These are phyloP conservation scores for Neelides sp. DNA, from an alignment of 1,140 invertebrate genomes.

Conservation along the genomic window DNA sequence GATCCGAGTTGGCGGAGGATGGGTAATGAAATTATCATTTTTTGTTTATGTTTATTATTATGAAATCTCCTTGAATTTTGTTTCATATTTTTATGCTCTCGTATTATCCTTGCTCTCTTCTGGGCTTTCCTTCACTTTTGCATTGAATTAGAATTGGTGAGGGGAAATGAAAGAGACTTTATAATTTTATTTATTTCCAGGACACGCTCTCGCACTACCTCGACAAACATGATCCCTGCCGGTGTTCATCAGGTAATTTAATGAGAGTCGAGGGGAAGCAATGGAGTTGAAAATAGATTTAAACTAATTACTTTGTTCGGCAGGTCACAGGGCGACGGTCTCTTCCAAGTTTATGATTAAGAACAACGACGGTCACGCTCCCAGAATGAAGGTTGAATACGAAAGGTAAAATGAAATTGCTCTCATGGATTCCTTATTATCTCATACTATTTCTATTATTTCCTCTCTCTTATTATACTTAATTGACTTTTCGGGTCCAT, in stretches of 20 bases:
- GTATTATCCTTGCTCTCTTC: too few species aligned
- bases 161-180: too few species aligned
- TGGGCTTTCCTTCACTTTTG: too few species aligned
- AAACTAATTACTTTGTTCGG: conserved; percentile 14
- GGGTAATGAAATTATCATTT: conserved; percentile 38
- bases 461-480: too few species aligned
- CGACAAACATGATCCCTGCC: conserved; percentile 91
- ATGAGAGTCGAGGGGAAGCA: neutral
- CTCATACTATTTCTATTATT: too few species aligned
- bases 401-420: conserved; percentile 47
- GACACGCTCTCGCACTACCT: conserved; percentile 90
- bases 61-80: conserved; percentile 3
- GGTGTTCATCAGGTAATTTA: conserved; percentile 54
- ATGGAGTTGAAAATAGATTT: neutral
- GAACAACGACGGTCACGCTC: conserved; percentile 40
- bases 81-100: too few species aligned
- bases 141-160: too few species aligned
- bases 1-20: conserved; percentile 92
- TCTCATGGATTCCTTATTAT: too few species aligned
- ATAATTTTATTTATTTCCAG: too few species aligned
- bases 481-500: too few species aligned
- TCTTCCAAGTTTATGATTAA: conserved; percentile 44
- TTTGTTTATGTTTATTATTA: neutral
- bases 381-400: conserved; percentile 55
- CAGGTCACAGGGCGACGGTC: conserved; percentile 45